Percentiles rank a stretch among this genome's conserved stretches.
Evolutionary conservation across 2,888 invertebrate genomes (phyloP).

Genomic region (Lysandra bellargus): DNA sequence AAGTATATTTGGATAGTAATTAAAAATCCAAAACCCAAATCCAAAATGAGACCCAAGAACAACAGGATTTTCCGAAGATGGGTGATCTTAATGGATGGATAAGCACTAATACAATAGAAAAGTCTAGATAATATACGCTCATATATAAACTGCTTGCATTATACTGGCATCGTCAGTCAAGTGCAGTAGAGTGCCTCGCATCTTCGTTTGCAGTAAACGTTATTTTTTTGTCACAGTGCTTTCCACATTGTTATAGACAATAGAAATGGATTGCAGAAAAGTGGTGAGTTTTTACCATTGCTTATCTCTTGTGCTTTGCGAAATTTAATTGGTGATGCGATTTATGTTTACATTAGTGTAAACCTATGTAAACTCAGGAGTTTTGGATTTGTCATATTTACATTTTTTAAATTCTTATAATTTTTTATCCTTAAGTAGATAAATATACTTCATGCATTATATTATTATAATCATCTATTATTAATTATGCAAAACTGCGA

Average conservation of each 20-base stretch:
- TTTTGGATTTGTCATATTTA: neutral
- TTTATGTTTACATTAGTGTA: neutral
- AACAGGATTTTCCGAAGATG: neutral
- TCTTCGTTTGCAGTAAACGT: slow-evolving; percentile 46
- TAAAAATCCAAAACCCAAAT: too few relatives aligned
- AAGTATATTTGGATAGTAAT: too few relatives aligned
- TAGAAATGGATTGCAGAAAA: slow-evolving; percentile 68
- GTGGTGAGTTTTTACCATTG: slow-evolving; percentile 60
- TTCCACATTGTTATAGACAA: slow-evolving; percentile 63
- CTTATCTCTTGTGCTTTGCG: slow-evolving; percentile 22
- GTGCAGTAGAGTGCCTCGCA: slow-evolving; percentile 30
- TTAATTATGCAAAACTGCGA: neutral
- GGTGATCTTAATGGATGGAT: neutral
- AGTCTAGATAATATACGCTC: slow-evolving; percentile 18
- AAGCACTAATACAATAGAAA: neutral
- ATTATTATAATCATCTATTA: too few relatives aligned
- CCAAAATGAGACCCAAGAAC: too few relatives aligned
- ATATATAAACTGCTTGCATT: slow-evolving; percentile 29
- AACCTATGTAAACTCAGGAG: neutral
- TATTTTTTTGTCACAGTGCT: slow-evolving; percentile 58
- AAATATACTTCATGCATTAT: neutral
- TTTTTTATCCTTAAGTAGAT: neutral
- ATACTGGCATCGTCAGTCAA: slow-evolving; percentile 24
- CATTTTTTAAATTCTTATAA: neutral
- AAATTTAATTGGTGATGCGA: slow-evolving; percentile 12